These are phyloP conservation scores for Leucoma salicis DNA, from an alignment of 2,888 invertebrate species.

Conservation along the genomic window DNA sequence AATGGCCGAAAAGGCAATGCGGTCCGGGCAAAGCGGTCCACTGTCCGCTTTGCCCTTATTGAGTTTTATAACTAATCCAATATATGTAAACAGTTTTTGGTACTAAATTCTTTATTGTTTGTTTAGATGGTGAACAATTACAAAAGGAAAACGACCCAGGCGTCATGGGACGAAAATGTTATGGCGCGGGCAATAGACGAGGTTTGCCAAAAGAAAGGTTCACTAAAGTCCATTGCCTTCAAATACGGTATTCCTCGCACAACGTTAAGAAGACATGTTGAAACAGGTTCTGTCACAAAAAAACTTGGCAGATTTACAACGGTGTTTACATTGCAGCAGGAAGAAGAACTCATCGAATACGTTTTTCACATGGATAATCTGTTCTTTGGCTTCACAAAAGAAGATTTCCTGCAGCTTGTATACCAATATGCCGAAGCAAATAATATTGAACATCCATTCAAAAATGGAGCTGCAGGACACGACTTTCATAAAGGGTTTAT, in stretches of 20 bases:
- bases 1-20: too few relatives aligned
- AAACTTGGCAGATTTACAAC: background rate
- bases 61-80: too few relatives aligned
- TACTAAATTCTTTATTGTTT: background rate
- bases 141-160: background rate
- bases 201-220: background rate
- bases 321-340: background rate
- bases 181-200: background rate
- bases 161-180: background rate
- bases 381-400: conserved; percentile 2
- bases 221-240: background rate
- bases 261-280: background rate
- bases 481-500: conserved; percentile 13
- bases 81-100: too few relatives aligned
- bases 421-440: conserved; percentile 10
- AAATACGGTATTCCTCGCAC: background rate
- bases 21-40: too few relatives aligned
- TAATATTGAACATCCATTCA: conserved; percentile 8
- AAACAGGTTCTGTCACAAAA: background rate
- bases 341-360: background rate
- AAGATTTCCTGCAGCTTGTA: conserved; percentile 3
- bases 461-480: conserved; percentile 9
- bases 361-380: background rate
- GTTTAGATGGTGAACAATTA: background rate
- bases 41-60: too few relatives aligned